Conservation (phyloP, 2,797 vertebrate species). For the Stomatorhinus walkeri region DNA sequence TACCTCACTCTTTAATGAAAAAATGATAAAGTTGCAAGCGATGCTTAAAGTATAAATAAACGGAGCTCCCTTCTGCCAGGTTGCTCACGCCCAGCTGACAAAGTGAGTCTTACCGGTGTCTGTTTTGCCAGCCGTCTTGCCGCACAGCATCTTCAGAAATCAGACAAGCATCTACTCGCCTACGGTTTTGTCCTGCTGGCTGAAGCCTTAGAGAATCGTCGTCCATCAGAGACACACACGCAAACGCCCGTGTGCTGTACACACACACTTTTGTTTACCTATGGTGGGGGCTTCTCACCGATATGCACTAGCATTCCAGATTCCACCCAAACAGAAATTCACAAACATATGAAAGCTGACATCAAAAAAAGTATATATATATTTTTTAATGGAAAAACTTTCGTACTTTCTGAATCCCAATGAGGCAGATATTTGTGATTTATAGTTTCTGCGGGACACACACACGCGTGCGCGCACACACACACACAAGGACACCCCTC, state of each 20-base stretch:
- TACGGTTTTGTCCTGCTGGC: background rate
- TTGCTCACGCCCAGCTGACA: background rate
- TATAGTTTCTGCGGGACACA: background rate
- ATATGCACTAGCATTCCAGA: background rate
- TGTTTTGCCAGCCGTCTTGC: background rate
- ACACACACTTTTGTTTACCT: background rate
- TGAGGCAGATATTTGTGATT: background rate
- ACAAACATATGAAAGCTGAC: background rate
- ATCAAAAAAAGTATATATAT: background rate
- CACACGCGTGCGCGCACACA: background rate
- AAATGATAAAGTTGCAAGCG: background rate
- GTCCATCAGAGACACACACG: background rate
- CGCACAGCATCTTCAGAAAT: slow-evolving; percentile 3
- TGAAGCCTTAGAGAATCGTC: background rate
- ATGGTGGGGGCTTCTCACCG: background rate
- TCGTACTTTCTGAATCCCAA: background rate
- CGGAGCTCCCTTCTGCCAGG: background rate
- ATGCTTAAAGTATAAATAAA: background rate
- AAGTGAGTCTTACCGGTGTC: background rate
- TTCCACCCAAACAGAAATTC: background rate
- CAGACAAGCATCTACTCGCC: slow-evolving; percentile 1
- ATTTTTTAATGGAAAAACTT: background rate
- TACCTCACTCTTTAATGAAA: slow-evolving; percentile 2
- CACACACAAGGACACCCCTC: background rate
- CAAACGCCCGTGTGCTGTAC: background rate